Base-by-base conservation (phyloP, 2,888 invertebrate genomes). In the Exocentrus adspersus region DNA sequence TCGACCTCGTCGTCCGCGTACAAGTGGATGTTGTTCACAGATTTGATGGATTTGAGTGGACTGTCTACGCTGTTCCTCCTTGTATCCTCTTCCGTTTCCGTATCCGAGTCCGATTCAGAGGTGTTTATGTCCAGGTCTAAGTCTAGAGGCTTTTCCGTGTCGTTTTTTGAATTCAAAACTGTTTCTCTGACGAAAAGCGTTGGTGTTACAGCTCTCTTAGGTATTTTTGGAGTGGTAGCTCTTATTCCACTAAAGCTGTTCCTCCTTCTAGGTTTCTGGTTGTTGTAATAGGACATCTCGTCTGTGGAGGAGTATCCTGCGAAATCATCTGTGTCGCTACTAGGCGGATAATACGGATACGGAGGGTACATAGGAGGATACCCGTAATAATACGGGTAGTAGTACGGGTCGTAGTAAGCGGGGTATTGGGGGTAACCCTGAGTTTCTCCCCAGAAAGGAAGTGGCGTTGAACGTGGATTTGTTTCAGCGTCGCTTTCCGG, bases 1-100 rank as follows among this genome's bases (percentile, higher is more conserved):
- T 66, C 68, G 3, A 72, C 71, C 21, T 75, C 69, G 50, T 75
- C 74, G 14, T 74, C 69, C 48, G 77, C 77, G 68, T 82, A 87
- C 17, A 85, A 76, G 54, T 84, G 84, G 9, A 87, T 84, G 74
- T 87, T 84, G 16, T 84, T 82, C 1, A 87, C 87, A 0, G 87
- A 87, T 67, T 82, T 83, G 32, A 86, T 85, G 2, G 86, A 82
- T 71, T 83, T 81, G 10, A 87, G 71, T 1, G 79, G 79, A n/a
- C 68, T 67, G 46, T 61, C 57, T 16, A n/a, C 9, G n/a, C 51
- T 62, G 59, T 48, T 41, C 62, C 52, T 59, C 52, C 20, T 20
- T 19, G 60, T 20, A 2, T 70, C 66, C 28, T 72, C 71, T 48
- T 69, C 37, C 2, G 61, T 62, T 64, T 80, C 80, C 21, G 79